These are phyloP conservation scores for Heliconius hermathena DNA, from an alignment of 1,140 invertebrate genomes.

Conservation along the genomic window DNA sequence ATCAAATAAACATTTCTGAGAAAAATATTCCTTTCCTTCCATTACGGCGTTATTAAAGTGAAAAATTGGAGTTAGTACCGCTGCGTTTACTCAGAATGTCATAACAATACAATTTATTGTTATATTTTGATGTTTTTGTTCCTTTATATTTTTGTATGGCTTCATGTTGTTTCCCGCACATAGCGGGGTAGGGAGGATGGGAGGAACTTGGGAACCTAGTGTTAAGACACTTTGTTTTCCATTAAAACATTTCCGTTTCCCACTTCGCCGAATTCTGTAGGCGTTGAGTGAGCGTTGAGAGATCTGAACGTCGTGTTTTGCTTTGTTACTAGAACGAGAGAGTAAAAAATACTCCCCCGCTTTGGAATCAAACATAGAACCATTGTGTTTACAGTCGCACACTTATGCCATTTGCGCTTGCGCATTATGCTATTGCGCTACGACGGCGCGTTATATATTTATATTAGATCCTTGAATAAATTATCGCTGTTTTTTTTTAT, in stretches of 20 bases:
- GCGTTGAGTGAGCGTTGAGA: no score
- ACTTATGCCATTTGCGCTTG: not conserved
- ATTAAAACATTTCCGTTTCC: no score
- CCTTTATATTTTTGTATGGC: not conserved
- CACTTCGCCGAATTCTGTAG: no score
- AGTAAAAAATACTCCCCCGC: not conserved
- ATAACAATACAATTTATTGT: conserved; percentile 52
- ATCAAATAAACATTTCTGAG: not conserved
- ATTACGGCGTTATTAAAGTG: conserved; percentile 40
- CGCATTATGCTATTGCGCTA: no score
- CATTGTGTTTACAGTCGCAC: not conserved
- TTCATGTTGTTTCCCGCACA: no score
- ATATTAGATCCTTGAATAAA: no score
- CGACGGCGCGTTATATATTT: no score
- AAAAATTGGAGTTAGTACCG: conserved; percentile 41
- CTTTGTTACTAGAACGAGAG: not conserved
- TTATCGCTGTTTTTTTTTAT: no score
- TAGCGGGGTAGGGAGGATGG: no score
- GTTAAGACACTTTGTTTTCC: no score
- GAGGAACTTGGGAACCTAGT: no score
- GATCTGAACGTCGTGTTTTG: not conserved
- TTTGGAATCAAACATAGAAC: not conserved
- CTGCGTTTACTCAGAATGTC: conserved; percentile 24
- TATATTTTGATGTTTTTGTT: conserved; percentile 35
- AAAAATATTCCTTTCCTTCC: conserved; percentile 23